phyloP scores from a whole-genome alignment of 2,888 invertebrate genomes.

The Julus scandinavius region DNA sequence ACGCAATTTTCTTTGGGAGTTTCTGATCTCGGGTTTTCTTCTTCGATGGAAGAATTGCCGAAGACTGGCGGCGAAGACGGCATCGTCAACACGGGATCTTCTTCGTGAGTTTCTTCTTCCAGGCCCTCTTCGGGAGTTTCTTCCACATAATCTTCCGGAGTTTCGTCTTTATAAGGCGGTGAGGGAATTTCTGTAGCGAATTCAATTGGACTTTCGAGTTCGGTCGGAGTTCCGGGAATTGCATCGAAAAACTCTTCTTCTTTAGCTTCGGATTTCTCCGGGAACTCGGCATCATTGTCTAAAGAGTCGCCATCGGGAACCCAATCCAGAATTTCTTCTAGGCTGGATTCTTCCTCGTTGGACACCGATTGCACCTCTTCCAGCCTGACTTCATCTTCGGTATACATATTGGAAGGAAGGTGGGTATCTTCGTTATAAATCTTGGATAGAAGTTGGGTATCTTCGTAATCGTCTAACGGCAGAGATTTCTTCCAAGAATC shows the following conservation, averaged over 20 bases:
- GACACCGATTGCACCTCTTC: background rate
- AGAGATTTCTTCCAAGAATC: too few relatives aligned
- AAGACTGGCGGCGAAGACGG: background rate
- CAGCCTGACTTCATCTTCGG: background rate
- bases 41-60: too few relatives aligned
- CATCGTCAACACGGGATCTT: background rate
- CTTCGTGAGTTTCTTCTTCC: background rate
- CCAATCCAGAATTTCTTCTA: background rate
- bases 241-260: slow-evolving; percentile 45
- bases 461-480: too few relatives aligned
- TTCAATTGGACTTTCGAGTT: background rate
- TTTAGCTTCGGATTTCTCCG: background rate
- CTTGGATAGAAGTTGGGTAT: too few relatives aligned
- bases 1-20: too few relatives aligned
- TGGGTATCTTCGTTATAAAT: background rate
- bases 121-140: background rate
- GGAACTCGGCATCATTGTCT: background rate
- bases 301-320: background rate
- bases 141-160: background rate
- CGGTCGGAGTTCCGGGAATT: slow-evolving; percentile 58
- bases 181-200: too few relatives aligned
- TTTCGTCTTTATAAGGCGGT: too few relatives aligned
- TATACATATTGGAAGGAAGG: background rate
- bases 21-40: too few relatives aligned
- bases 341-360: background rate